Percentiles rank a stretch among this genome's conserved stretches.
Conservation (phyloP, 1,140 invertebrate genomes). For the Eulimnadia texana region DNA sequence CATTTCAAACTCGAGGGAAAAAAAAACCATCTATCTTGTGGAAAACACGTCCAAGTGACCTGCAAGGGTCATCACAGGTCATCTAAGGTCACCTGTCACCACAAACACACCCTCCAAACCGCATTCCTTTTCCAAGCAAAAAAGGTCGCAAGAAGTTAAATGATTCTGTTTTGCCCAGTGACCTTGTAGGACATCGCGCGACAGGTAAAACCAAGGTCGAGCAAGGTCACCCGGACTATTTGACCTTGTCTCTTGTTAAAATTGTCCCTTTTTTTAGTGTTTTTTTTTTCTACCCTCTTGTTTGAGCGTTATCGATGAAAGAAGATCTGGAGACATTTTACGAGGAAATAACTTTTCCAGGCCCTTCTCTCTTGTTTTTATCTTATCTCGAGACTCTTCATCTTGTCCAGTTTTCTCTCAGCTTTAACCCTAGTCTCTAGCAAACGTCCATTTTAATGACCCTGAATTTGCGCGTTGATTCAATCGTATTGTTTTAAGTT, state of each 20-base stretch:
- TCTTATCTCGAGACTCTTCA: background rate
- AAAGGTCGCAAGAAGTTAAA: background rate
- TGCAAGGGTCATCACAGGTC: background rate
- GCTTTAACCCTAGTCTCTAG: too few species aligned
- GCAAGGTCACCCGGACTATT: background rate
- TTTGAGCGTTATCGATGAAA: background rate
- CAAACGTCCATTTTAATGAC: too few species aligned
- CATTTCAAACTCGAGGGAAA: too few species aligned
- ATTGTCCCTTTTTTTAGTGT: background rate
- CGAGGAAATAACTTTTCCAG: background rate
- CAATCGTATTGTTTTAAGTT: too few species aligned
- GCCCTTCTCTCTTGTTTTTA: background rate
- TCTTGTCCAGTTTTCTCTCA: too few species aligned
- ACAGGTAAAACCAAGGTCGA: too few species aligned
- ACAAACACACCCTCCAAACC: too few species aligned
- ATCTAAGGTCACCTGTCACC: background rate
- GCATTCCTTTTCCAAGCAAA: background rate
- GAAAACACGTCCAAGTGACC: too few species aligned
- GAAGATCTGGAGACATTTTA: background rate
- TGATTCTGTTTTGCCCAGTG: too few species aligned
- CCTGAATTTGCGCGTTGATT: too few species aligned
- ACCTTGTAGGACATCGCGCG: too few species aligned
- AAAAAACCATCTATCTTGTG: too few species aligned
- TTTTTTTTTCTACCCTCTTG: background rate
- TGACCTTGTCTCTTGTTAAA: background rate